Evolutionary conservation across 1,140 invertebrate genomes (phyloP).

Genomic region (Teleopsis dalmanni): DNA sequence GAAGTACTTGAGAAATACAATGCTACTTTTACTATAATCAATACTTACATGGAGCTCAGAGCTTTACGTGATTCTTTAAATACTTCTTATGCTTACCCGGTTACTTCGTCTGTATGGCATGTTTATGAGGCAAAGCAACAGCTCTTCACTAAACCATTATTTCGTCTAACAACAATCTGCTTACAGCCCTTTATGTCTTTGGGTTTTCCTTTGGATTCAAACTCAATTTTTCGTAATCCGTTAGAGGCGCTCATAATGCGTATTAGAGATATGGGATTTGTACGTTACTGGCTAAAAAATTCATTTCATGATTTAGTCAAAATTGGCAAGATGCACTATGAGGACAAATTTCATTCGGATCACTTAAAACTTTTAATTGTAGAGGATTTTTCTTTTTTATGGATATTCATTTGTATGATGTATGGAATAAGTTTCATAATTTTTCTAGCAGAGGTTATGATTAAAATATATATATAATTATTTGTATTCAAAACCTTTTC

Average conservation of each 20-base stretch:
- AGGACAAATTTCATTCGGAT: no score
- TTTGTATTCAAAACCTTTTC: no score
- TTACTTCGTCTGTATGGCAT: slow-evolving; percentile 3
- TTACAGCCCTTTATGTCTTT: background rate
- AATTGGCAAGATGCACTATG: background rate
- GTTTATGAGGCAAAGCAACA: slow-evolving; percentile 1
- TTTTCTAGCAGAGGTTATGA: no score
- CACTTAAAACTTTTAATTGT: no score
- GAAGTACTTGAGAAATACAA: background rate
- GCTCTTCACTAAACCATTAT: background rate
- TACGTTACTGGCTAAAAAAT: background rate
- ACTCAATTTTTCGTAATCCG: background rate
- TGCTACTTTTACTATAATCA: background rate
- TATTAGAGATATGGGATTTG: slow-evolving; percentile 1
- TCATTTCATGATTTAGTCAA: slow-evolving; percentile 3
- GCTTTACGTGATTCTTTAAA: background rate
- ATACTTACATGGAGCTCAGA: slow-evolving; percentile 1
- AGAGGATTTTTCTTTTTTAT: no score
- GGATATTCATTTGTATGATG: no score
- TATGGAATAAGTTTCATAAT: no score
- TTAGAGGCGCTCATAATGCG: background rate
- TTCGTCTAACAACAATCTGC: background rate
- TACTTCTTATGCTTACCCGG: background rate
- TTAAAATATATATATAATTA: no score
- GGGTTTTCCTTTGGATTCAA: background rate